phyloP scores from a whole-genome alignment of 2,797 vertebrate genomes.

The Tenualosa thibaudeaui region DNA sequence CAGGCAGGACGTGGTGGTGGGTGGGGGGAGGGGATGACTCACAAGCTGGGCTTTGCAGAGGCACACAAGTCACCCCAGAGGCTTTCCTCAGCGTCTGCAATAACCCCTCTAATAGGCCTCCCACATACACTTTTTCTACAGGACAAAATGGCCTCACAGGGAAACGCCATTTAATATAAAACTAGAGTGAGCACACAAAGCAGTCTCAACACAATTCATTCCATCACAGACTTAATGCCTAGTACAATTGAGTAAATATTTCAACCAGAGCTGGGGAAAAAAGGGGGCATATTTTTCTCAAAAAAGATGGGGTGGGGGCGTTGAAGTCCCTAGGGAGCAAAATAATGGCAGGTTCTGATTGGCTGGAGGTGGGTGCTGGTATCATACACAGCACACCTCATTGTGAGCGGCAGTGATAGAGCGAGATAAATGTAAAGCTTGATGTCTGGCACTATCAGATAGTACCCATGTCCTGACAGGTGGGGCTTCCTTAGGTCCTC shows the following conservation, averaged over 20 bases:
- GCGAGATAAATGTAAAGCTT: neutral
- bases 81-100: neutral
- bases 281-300: neutral
- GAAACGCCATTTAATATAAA: neutral
- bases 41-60: slow-evolving; percentile 18
- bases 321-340: neutral
- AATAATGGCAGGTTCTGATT: neutral
- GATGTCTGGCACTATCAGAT: neutral
- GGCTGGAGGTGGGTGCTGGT: neutral
- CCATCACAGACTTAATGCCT: neutral
- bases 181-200: neutral
- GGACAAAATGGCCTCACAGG: slow-evolving; percentile 2
- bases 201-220: neutral
- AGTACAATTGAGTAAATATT: neutral
- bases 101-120: slow-evolving; percentile 10
- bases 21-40: neutral
- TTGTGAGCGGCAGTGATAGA: neutral
- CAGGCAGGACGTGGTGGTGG: neutral
- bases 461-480: neutral
- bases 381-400: neutral
- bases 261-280: neutral
- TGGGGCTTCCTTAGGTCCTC: slow-evolving; percentile 11
- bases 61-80: neutral
- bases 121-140: neutral
- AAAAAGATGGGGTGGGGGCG: neutral